phyloP scores from a whole-genome alignment of 2,113 vertebrate genomes.

The Choloepus hoffmanni region DNA sequence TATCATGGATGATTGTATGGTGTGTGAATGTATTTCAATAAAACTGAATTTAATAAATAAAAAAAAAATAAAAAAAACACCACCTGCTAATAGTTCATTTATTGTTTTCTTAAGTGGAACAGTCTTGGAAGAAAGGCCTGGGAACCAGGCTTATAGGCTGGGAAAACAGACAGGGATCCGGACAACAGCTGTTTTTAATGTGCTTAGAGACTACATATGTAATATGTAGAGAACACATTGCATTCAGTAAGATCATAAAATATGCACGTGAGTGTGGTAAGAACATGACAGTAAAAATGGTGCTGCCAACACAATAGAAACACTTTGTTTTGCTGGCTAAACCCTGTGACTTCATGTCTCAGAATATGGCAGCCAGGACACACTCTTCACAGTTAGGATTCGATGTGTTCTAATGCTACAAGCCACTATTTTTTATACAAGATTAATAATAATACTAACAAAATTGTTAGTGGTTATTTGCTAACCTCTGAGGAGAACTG shows the following conservation, averaged over 20 bases:
- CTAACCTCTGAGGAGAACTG: not conserved
- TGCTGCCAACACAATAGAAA: constrained; percentile 46
- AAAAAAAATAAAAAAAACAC: not conserved
- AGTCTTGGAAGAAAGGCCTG: constrained; percentile 67
- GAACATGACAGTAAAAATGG: constrained; percentile 57
- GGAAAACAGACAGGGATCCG: constrained; percentile 61
- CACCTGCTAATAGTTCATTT: constrained; percentile 57
- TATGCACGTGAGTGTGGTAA: constrained; percentile 73
- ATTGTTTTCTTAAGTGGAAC: constrained; percentile 14
- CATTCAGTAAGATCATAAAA: constrained; percentile 73
- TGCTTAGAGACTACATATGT: constrained; percentile 67
- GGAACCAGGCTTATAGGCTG: constrained; percentile 65
- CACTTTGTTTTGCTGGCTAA: constrained; percentile 7
- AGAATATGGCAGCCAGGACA: not conserved
- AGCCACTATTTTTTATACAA: not conserved
- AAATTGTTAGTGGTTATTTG: not conserved
- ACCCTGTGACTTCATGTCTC: constrained; percentile 1
- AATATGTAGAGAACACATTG: constrained; percentile 74
- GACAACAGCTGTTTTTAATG: constrained; percentile 81
- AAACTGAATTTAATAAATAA: too few species aligned
- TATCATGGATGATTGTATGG: too few species aligned
- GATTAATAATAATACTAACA: not conserved
- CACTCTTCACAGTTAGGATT: not conserved
- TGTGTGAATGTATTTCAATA: too few species aligned
- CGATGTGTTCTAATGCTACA: not conserved